Evolutionary conservation across 2,113 vertebrate species (phyloP).

Genomic region (Bostrychus sinensis): DNA sequence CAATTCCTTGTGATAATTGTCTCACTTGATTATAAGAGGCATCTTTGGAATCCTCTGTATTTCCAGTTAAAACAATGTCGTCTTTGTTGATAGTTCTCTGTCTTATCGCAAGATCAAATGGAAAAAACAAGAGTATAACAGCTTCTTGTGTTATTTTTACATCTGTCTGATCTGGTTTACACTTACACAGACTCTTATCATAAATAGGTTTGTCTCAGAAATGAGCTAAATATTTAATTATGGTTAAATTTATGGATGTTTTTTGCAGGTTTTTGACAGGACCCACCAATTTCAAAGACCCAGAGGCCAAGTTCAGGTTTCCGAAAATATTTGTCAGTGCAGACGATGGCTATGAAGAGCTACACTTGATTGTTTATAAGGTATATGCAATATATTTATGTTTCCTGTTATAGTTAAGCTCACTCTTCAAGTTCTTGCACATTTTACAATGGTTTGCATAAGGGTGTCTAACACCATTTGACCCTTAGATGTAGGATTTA

Average conservation of each 20-base stretch:
- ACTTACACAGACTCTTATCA: not conserved
- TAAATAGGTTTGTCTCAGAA: too few relatives aligned
- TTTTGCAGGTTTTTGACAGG: conserved; percentile 92
- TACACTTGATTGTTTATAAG: conserved; percentile 98
- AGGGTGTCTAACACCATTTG: conserved; percentile 52
- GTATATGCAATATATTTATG: conserved; percentile 67
- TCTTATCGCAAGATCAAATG: conserved; percentile 1
- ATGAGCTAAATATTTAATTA: too few relatives aligned
- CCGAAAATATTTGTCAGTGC: conserved; percentile 96
- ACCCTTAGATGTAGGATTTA: conserved; percentile 30
- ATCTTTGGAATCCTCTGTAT: conserved; percentile 1
- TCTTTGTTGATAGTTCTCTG: conserved; percentile 6
- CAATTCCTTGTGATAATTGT: not conserved
- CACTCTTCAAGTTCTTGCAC: conserved; percentile 1
- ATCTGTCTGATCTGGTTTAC: not conserved
- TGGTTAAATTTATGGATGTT: conserved; percentile 22
- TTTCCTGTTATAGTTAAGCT: not conserved
- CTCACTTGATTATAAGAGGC: not conserved
- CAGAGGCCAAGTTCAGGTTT: conserved; percentile 94
- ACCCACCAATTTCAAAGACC: conserved; percentile 93
- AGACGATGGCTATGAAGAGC: conserved; percentile 88
- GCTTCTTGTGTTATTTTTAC: not conserved
- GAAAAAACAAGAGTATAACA: not conserved
- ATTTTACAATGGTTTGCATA: conserved; percentile 42
- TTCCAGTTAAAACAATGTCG: conserved; percentile 5